A percentile compares a stretch with the other conserved stretches of the same genome.
These are phyloP conservation scores for Zoanthus sociatus DNA, from an alignment of 92 coral and sea anemone genomes.

Conservation along the genomic window DNA sequence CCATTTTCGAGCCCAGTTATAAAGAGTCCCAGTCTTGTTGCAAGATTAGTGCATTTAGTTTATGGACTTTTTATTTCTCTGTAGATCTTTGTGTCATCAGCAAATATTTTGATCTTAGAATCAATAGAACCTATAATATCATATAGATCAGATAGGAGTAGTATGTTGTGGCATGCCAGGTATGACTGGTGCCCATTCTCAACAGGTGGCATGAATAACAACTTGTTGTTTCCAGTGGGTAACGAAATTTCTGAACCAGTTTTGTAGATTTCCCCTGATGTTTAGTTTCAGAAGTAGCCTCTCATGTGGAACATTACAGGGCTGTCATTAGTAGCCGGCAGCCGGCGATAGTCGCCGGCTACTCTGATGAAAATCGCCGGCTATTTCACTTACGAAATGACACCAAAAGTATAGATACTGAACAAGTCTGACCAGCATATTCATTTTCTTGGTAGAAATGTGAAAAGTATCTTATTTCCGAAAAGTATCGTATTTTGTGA, in stretches of 20 bases:
- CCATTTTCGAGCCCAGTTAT: background rate
- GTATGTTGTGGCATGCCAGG: background rate
- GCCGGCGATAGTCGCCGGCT: no score
- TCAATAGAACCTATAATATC: background rate
- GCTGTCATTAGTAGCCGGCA: no score
- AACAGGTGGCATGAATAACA: background rate
- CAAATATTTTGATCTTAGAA: background rate
- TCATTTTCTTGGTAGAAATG: no score
- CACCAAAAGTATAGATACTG: no score
- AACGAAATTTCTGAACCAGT: background rate
- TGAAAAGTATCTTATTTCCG: no score
- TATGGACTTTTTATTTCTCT: background rate
- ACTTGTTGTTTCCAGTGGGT: background rate
- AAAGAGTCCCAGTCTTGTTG: background rate
- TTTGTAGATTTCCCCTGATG: background rate
- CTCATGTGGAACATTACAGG: background rate
- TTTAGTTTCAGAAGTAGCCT: conserved; percentile 13
- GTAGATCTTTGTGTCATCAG: background rate
- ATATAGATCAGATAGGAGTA: background rate
- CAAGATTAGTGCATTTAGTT: background rate
- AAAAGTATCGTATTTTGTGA: no score
- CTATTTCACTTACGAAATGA: no score
- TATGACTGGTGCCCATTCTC: conserved; percentile 19
- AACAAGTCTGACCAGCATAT: no score
- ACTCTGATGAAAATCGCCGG: no score